Conservation (phyloP, 1,140 invertebrate genomes). For the Drosophila nebulosa region DNA sequence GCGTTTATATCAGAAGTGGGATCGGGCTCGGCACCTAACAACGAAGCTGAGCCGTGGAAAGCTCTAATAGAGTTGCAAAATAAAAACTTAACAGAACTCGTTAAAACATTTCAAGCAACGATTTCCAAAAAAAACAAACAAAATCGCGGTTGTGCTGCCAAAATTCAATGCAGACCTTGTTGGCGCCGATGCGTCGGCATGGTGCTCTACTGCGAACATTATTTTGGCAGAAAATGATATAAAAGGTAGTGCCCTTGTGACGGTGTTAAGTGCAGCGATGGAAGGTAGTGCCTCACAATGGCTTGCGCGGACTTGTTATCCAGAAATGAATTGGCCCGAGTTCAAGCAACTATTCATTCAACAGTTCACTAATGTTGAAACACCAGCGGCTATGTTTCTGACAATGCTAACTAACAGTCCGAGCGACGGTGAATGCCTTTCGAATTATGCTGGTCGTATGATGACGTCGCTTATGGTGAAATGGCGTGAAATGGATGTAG, state of each 20-base stretch:
- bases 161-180: slow-evolving; percentile 30
- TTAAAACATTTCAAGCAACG: not conserved
- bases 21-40: not conserved
- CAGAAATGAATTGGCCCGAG: slow-evolving; percentile 9
- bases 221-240: not conserved
- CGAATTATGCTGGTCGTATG: slow-evolving; percentile 26
- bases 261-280: slow-evolving; percentile 12
- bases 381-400: slow-evolving; percentile 27
- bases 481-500: slow-evolving; percentile 19
- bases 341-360: slow-evolving; percentile 16
- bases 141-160: slow-evolving; percentile 18
- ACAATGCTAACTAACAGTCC: slow-evolving; percentile 13
- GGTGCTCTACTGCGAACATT: slow-evolving; percentile 8
- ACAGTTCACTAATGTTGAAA: slow-evolving; percentile 10
- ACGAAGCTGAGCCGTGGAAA: not conserved
- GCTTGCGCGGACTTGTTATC: slow-evolving; percentile 17
- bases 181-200: slow-evolving; percentile 15
- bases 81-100: not conserved
- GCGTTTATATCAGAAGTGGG: too few relatives aligned
- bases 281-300: slow-evolving; percentile 23
- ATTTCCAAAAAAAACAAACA: slow-evolving; percentile 9
- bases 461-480: slow-evolving; percentile 19
- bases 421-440: slow-evolving; percentile 19
- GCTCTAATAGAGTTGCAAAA: not conserved
- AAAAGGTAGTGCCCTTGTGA: slow-evolving; percentile 5